phyloP scores from a whole-genome alignment of 2,113 vertebrate genomes.

The Pao palembangensis region DNA sequence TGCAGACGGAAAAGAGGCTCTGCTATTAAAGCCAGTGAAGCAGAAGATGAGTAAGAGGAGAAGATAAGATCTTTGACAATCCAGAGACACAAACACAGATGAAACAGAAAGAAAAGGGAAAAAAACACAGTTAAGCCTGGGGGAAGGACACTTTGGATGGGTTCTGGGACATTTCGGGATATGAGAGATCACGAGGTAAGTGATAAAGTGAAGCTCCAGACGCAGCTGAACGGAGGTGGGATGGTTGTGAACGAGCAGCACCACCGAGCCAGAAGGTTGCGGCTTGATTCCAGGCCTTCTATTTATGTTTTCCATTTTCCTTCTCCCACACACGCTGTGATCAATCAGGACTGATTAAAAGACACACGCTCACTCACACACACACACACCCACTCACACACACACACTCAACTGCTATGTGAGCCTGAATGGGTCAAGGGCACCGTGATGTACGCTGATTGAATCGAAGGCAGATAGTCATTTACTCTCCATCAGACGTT shows the following conservation, averaged over 20 bases:
- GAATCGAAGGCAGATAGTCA: background rate
- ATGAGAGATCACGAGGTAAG: background rate
- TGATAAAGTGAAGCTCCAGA: too few relatives aligned
- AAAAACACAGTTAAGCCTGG: conserved; percentile 9
- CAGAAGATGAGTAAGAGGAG: conserved; percentile 33
- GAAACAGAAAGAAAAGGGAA: conserved; percentile 16
- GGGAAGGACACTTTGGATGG: conserved; percentile 4
- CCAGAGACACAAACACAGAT: conserved; percentile 36
- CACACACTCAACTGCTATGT: background rate
- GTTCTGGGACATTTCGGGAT: conserved; percentile 3
- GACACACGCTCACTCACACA: background rate
- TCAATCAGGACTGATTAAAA: background rate
- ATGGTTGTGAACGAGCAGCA: too few relatives aligned
- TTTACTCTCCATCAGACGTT: background rate
- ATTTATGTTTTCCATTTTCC: too few relatives aligned
- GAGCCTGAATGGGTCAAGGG: conserved; percentile 10
- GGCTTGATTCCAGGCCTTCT: too few relatives aligned
- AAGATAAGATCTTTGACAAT: conserved; percentile 45
- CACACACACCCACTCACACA: conserved; percentile 3
- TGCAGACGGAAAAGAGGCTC: conserved; percentile 15
- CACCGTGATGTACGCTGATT: background rate
- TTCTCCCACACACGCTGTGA: background rate
- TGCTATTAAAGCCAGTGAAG: conserved; percentile 25
- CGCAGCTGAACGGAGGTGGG: too few relatives aligned
- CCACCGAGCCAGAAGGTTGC: background rate